A percentile compares a stretch with the other conserved stretches of the same genome.
phyloP scores from a whole-genome alignment of 2,797 vertebrate species.

The Danio aesculapii region DNA sequence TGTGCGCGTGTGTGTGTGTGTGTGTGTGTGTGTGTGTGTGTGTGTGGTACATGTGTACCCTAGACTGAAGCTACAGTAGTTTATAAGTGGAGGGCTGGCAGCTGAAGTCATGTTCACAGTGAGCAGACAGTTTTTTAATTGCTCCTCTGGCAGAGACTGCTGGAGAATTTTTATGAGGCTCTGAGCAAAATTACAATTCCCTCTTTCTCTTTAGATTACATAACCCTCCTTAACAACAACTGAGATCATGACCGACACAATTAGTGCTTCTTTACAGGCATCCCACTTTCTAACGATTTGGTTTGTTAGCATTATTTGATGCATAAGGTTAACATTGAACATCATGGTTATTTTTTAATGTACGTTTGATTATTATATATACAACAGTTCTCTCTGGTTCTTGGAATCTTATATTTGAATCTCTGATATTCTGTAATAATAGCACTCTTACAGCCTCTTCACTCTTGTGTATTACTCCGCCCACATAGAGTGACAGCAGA shows the following conservation, averaged over 20 bases:
- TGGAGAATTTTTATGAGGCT: slow-evolving; percentile 26
- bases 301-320: not conserved
- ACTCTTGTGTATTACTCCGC: too few relatives aligned
- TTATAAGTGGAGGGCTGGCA: not conserved
- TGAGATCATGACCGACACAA: not conserved
- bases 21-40: too few relatives aligned
- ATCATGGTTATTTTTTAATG: not conserved
- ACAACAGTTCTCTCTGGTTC: too few relatives aligned
- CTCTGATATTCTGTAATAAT: too few relatives aligned
- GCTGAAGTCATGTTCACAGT: slow-evolving; percentile 5
- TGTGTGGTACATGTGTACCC: not conserved
- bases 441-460: too few relatives aligned
- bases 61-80: slow-evolving; percentile 21
- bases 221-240: not conserved
- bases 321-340: not conserved
- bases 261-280: not conserved
- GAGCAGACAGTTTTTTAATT: slow-evolving; percentile 44
- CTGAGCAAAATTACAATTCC: not conserved
- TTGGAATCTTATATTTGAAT: too few relatives aligned
- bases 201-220: not conserved
- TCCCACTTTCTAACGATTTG: not conserved
- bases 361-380: not conserved
- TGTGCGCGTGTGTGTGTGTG: too few relatives aligned
- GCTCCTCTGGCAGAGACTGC: slow-evolving; percentile 25
- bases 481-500: too few relatives aligned